phyloP scores from a whole-genome alignment of 2,888 invertebrate genomes.

The Idaea straminata region DNA sequence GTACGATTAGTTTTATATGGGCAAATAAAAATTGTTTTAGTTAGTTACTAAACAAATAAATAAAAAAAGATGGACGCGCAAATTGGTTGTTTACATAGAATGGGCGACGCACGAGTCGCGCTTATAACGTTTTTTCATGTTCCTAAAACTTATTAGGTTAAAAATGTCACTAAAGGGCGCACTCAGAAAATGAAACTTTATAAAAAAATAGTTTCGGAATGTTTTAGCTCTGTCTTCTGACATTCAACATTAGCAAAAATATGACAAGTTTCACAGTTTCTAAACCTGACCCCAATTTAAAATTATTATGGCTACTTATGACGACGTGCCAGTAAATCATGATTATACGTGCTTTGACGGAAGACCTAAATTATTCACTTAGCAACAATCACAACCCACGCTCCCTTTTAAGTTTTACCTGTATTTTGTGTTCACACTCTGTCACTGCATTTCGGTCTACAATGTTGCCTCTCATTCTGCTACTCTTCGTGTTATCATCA shows the following conservation, averaged over 20 bases:
- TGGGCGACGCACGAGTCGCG: too few species aligned
- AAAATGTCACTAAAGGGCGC: too few species aligned
- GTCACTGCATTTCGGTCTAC: neutral
- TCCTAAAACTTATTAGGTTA: too few species aligned
- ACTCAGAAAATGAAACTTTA: too few species aligned
- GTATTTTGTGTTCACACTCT: neutral
- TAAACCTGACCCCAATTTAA: neutral
- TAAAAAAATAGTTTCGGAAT: too few species aligned
- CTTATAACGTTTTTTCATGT: too few species aligned
- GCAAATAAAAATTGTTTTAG: too few species aligned
- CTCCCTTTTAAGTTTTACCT: neutral
- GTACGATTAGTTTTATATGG: too few species aligned
- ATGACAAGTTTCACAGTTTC: neutral
- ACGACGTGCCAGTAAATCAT: neutral
- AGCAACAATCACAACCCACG: neutral
- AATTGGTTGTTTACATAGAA: too few species aligned
- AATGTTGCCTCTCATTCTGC: conserved; percentile 13
- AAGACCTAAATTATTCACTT: neutral
- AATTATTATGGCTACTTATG: neutral
- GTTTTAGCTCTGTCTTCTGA: too few species aligned
- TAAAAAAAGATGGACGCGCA: too few species aligned
- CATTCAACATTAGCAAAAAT: neutral
- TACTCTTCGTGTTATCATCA: conserved; percentile 29
- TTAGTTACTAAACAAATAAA: too few species aligned
- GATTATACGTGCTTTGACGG: neutral